Evolutionary conservation across 2,888 invertebrate species (phyloP), one percentile per base, ranked within the genome.

Genomic region (Erpobdella octoculata): DNA sequence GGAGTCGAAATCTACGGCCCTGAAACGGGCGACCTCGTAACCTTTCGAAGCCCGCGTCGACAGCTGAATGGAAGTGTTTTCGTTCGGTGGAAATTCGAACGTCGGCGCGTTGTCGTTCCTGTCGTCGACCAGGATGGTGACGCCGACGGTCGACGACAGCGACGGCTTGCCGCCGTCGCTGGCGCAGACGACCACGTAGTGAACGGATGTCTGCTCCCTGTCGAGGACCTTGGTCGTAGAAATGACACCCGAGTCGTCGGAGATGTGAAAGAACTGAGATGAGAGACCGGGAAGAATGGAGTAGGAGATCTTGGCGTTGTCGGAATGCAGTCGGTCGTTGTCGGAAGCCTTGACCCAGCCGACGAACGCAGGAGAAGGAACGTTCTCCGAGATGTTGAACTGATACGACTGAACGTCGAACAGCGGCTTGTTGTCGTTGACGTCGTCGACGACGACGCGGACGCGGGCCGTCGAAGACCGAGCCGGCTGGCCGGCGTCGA

Each of bases 371-470:
- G n/a, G 35, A 12, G 12, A 35, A 12, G 69, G 53, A 15, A 58
- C n/a, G 28, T 69, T 69, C 33, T 69, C 69, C n/a, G 69, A 25
- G 33, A 69, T 36, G 69, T 69, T 69, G 69, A 69, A 58, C 4
- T 53, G 36, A 37, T 35, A 46, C 6, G 35, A 31, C n/a, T 15
- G 31, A 8, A n/a, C 21, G 25, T 68, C 46, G 35, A 68, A 68
- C 15, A 72, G 48, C 28, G 73, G 59, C 21, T 38, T 72, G 68
- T 75, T 75, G 37, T 76, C 75, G 64, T 73, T 65, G 33, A 76
- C 70, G 33, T 72, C 53, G 36, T 71, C 38, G n/a, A 62, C 36
- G 21, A 37, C 31, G 35, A 68, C 48, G 15, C 21, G 25, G 18
- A 68, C 36, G 28, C 15, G 15, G 15, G 53, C 65, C 15, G 67